Percentiles rank a stretch among this genome's conserved stretches.
Evolutionary conservation across 2,888 invertebrate genomes (phyloP).

Genomic region (Epirrita christyi): DNA sequence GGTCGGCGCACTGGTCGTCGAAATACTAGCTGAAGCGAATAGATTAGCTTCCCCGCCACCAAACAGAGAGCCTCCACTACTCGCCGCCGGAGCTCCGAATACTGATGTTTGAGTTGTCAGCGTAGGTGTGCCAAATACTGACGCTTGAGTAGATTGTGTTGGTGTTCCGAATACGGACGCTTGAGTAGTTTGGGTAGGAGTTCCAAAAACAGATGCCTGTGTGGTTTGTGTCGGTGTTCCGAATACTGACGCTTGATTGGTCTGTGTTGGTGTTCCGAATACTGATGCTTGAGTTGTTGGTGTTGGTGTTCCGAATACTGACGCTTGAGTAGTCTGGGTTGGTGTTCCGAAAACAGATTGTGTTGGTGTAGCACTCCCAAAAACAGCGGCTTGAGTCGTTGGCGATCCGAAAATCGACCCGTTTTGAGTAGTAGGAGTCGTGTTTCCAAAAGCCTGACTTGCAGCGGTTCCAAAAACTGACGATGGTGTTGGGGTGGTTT

Average conservation of each 20-base stretch:
- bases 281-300: slow-evolving; percentile 44
- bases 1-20: slow-evolving; percentile 66
- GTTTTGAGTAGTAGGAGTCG: slow-evolving; percentile 34
- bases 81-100: slow-evolving; percentile 56
- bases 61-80: slow-evolving; percentile 60
- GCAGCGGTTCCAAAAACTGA: slow-evolving; percentile 49
- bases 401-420: slow-evolving; percentile 39
- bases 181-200: slow-evolving; percentile 35
- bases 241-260: slow-evolving; percentile 43
- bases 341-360: slow-evolving; percentile 45
- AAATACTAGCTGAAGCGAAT: slow-evolving; percentile 76
- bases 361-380: slow-evolving; percentile 40
- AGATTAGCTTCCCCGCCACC: slow-evolving; percentile 63
- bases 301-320: slow-evolving; percentile 46
- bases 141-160: slow-evolving; percentile 29
- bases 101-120: slow-evolving; percentile 46
- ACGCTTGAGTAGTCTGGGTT: slow-evolving; percentile 37
- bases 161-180: slow-evolving; percentile 46
- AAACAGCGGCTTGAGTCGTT: slow-evolving; percentile 39
- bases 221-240: slow-evolving; percentile 41
- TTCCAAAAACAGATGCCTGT: slow-evolving; percentile 48
- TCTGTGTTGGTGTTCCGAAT: slow-evolving; percentile 43
- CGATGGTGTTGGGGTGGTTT: slow-evolving; percentile 38
- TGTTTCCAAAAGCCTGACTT: slow-evolving; percentile 23
- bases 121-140: slow-evolving; percentile 42